These are phyloP conservation scores for Pogonophryne albipinna DNA, from an alignment of 2,797 vertebrate genomes.

Conservation along the genomic window DNA sequence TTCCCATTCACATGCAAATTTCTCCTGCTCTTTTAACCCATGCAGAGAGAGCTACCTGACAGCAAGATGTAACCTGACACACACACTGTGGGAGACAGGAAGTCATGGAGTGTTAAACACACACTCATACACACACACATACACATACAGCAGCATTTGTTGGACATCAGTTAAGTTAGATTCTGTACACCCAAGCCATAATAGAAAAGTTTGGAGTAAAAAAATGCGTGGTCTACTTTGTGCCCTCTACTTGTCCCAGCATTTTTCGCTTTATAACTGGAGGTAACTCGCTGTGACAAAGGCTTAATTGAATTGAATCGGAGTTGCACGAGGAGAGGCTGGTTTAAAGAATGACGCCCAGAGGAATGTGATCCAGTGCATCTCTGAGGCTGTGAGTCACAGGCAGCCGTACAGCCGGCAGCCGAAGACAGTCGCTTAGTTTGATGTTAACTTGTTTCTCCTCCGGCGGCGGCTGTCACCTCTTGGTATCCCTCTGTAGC, in stretches of 20 bases:
- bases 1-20: neutral
- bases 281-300: conserved; percentile 69
- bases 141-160: conserved; percentile 8
- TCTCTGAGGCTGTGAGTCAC: conserved; percentile 74
- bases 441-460: conserved; percentile 82
- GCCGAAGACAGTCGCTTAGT: conserved; percentile 73
- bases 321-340: conserved; percentile 48
- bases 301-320: conserved; percentile 73
- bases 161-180: conserved; percentile 16
- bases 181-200: neutral
- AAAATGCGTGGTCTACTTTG: neutral
- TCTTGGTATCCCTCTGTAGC: conserved; percentile 69
- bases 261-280: conserved; percentile 35
- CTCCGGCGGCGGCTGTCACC: conserved; percentile 76
- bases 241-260: conserved; percentile 38
- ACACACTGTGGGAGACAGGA: conserved; percentile 52
- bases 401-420: conserved; percentile 71
- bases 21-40: conserved; percentile 46
- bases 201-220: neutral
- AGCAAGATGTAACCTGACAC: conserved; percentile 68
- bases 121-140: conserved; percentile 5
- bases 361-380: conserved; percentile 64
- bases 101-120: conserved; percentile 40
- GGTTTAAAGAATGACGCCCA: conserved; percentile 58
- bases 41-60: conserved; percentile 56